Evolutionary conservation across 30 jellyfish, hydroid and myxozoan species (phyloP), one percentile per base, ranked within the genome.

Genomic region (Aurelia sp.): DNA sequence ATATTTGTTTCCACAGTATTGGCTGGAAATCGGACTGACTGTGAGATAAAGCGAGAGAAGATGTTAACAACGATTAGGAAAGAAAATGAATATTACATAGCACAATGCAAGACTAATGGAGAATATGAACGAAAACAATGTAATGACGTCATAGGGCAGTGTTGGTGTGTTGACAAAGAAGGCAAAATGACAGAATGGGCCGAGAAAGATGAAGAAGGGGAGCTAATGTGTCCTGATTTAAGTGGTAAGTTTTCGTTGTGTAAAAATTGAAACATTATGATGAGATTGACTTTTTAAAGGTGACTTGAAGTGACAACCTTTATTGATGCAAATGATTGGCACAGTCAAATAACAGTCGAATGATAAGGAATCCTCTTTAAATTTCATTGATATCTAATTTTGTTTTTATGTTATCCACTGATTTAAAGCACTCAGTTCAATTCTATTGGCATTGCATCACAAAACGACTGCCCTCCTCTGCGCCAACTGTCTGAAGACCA

Each of bases 141-240:
- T 58, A 71, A 76, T 41, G 50, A 60, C 11, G 80, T 33, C 3
- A 22, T 73, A n/a, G 81, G 70, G 1, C 77, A 59, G 13, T 86
- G 95, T 66, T 86, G 95, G 95, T 86, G 95, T 40, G 95, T 75
- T 66, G 79, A 86, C 66, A 19, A 19, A 15, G 62, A 66, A n/a
- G 95, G 95, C 18, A 33, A 37, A 57, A 76, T 74, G 95, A 64
- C 85, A 7, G 89, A 50, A 27, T 75, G 95, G 89, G 89, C 95
- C 7, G 66, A 17, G 27, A 86, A 19, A 11, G 60, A 74, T 53
- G 73, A 57, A 13, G 60, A 30, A 19, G 76, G 55, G 35, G 18
- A 53, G 27, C 73, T 51, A 18, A 31, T 27, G 0, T 78, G 89
- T 33, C 18, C 79, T 2, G 71, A 41, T 0, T 58, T 78, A 53